phyloP scores from a whole-genome alignment of 1,140 invertebrate species.

The Oreohelix idahoensis region DNA sequence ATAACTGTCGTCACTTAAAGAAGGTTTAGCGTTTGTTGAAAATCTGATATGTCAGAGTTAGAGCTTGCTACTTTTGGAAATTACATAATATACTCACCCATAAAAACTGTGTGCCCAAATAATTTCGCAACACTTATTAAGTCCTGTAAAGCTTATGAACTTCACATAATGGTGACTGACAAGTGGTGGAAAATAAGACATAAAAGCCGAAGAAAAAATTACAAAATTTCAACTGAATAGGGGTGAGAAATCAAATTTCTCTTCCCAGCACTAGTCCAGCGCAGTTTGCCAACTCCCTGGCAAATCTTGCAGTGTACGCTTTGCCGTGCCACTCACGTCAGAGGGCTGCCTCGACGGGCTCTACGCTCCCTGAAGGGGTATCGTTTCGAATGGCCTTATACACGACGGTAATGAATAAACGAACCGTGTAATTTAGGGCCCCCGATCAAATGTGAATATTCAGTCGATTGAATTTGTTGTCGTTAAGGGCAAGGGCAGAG shows the following conservation, averaged over 20 bases:
- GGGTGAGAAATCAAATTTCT: neutral
- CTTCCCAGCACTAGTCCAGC: neutral
- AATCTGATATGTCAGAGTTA: too few relatives aligned
- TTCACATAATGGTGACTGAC: too few relatives aligned
- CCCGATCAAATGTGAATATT: slow-evolving; percentile 1
- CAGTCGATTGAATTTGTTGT: neutral
- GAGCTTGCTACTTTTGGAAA: too few relatives aligned
- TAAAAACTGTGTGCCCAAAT: too few relatives aligned
- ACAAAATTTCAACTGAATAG: too few relatives aligned
- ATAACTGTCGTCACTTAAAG: too few relatives aligned
- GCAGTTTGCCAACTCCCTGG: slow-evolving; percentile 6
- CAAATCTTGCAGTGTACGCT: neutral
- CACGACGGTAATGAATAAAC: neutral
- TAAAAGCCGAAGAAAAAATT: too few relatives aligned
- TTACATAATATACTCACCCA: too few relatives aligned
- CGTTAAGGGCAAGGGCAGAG: neutral
- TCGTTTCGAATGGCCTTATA: neutral
- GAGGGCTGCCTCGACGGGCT: neutral
- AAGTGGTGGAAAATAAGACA: too few relatives aligned
- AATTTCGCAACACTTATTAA: too few relatives aligned
- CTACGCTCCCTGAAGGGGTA: neutral
- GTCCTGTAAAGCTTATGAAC: too few relatives aligned
- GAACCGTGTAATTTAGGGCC: neutral
- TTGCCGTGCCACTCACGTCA: neutral
- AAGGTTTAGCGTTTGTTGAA: too few relatives aligned